A percentile compares a stretch with the other conserved stretches of the same genome.
Evolutionary conservation across 2,888 invertebrate species (phyloP).

Genomic region (Cephalotes varians): DNA sequence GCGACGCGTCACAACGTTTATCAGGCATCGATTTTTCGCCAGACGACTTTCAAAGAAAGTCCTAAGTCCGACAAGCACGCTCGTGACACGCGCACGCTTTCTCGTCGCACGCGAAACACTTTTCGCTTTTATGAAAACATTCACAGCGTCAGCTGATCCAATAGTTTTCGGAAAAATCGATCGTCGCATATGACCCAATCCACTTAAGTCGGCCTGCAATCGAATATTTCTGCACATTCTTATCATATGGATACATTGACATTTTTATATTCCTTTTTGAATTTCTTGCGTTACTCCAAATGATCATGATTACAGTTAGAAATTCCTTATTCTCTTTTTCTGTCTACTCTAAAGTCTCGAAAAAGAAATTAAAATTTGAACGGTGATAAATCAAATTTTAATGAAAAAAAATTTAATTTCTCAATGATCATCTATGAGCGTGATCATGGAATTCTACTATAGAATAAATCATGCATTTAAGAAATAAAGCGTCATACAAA

Average conservation of each 20-base stretch:
- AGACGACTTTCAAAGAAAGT: constrained; percentile 51
- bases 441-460: not conserved
- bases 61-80: not conserved
- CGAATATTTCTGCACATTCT: not conserved
- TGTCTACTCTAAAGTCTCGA: not conserved
- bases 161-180: constrained; percentile 45
- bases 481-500: not conserved
- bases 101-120: constrained; percentile 27
- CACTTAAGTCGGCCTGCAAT: not conserved
- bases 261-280: not conserved
- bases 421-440: not conserved
- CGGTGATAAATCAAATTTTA: not conserved
- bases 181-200: constrained; percentile 32
- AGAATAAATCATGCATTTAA: not conserved
- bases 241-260: not conserved
- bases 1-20: not conserved
- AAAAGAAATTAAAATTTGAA: not conserved
- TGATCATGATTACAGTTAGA: not conserved
- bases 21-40: constrained; percentile 33
- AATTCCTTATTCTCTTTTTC: not conserved
- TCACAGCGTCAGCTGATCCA: constrained; percentile 39
- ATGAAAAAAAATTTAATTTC: not conserved
- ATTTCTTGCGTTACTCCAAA: not conserved
- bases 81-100: constrained; percentile 17
- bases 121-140: constrained; percentile 17